A percentile compares a stretch with the other conserved stretches of the same genome.
These are phyloP conservation scores for Megalurothrips usitatus DNA, from an alignment of 2,888 invertebrate species.

Conservation along the genomic window DNA sequence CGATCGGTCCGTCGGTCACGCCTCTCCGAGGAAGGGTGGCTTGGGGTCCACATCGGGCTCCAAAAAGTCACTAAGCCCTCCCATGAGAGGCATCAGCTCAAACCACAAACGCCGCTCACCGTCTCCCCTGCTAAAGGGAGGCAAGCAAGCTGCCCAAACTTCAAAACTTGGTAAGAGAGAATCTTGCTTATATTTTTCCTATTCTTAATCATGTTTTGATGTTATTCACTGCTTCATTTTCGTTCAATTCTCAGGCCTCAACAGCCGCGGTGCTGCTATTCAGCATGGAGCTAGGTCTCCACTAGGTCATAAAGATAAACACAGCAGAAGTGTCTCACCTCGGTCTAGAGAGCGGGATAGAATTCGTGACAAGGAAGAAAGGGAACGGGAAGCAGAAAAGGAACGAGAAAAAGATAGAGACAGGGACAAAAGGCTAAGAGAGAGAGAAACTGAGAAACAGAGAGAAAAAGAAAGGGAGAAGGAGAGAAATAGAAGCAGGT, in stretches of 20 bases:
- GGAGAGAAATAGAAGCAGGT: constrained; percentile 31
- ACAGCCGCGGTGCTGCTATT: background rate
- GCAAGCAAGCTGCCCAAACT: background rate
- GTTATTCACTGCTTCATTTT: no score
- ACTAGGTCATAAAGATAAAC: constrained; percentile 38
- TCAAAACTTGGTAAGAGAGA: background rate
- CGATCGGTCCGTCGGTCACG: constrained; percentile 28
- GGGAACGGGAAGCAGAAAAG: constrained; percentile 41
- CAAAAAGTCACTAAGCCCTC: background rate
- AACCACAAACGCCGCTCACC: background rate
- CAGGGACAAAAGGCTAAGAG: background rate
- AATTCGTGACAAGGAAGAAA: constrained; percentile 43
- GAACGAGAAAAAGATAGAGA: constrained; percentile 46
- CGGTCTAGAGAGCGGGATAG: constrained; percentile 50
- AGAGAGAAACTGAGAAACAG: constrained; percentile 45
- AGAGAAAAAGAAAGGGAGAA: constrained; percentile 54
- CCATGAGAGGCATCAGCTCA: background rate
- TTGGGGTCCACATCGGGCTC: background rate
- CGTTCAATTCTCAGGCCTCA: background rate
- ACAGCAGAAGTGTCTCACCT: constrained; percentile 38
- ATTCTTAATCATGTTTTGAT: no score
- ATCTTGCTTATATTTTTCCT: background rate
- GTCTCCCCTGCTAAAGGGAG: background rate
- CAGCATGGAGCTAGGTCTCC: constrained; percentile 29
- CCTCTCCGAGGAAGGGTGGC: constrained; percentile 15